phyloP scores from a whole-genome alignment of 2,113 vertebrate genomes.

The Brachypteracias leptosomus region DNA sequence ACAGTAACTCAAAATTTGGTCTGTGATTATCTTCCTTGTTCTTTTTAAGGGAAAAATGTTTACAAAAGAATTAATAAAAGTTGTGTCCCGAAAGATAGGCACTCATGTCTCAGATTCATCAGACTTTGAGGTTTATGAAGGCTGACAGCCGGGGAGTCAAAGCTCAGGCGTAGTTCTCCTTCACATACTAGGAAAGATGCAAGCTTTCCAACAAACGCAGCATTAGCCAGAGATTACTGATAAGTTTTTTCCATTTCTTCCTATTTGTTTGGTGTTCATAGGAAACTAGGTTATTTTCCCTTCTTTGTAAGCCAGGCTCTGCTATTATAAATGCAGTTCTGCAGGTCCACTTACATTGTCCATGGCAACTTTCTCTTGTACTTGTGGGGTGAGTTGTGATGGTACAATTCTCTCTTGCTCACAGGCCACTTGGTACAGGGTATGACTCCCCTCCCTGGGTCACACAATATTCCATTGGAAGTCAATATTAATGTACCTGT shows the following conservation, averaged over 20 bases:
- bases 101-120: background rate
- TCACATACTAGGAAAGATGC: background rate
- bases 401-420: background rate
- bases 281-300: background rate
- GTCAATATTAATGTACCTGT: background rate
- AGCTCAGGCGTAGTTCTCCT: background rate
- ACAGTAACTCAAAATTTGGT: background rate
- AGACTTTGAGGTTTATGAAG: background rate
- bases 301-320: background rate
- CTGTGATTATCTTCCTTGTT: background rate
- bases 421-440: background rate
- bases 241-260: background rate
- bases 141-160: background rate
- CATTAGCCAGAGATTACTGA: background rate
- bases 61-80: background rate
- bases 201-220: background rate
- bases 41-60: background rate
- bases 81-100: background rate
- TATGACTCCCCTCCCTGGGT: background rate
- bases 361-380: background rate
- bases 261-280: background rate
- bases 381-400: background rate
- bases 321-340: background rate
- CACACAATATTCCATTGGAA: background rate
- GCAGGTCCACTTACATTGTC: rapidly evolving